Percentiles rank a stretch among this genome's conserved stretches.
Conservation (phyloP, 2,113 vertebrate species). For the Lynx canadensis region DNA sequence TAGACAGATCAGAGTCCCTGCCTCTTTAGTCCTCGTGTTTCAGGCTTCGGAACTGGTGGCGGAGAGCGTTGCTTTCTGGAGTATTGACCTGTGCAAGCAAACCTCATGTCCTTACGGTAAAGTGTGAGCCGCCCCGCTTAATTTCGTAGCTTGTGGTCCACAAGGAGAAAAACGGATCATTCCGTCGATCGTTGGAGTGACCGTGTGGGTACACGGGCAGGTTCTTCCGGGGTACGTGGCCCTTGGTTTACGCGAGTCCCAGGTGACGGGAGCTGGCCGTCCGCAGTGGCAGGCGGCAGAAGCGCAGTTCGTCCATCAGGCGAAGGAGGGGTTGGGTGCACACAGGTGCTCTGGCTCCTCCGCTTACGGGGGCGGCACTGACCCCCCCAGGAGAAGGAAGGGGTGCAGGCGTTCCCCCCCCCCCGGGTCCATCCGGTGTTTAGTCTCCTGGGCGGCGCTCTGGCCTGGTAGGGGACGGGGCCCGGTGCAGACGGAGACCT, state of each 20-base stretch:
- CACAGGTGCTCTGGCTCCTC: too few species aligned
- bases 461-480: neutral
- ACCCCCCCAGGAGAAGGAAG: neutral
- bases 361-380: neutral
- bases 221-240: fast-evolving
- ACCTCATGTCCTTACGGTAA: neutral
- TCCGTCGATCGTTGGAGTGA: neutral
- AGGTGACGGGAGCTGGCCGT: fast-evolving
- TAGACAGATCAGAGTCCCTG: neutral
- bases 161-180: neutral
- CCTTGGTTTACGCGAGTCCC: fast-evolving
- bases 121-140: neutral
- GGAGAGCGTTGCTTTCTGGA: neutral
- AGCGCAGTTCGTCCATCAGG: neutral
- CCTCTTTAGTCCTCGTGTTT: fast-evolving
- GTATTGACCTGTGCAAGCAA: neutral
- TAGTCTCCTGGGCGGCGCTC: too few species aligned
- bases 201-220: fast-evolving
- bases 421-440: neutral
- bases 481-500: neutral
- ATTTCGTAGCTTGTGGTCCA: too few species aligned
- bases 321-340: neutral
- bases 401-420: fast-evolving
- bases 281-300: fast-evolving
- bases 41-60: neutral